Percentiles rank a stretch among this genome's conserved stretches.
Conservation (phyloP, 2,888 invertebrate genomes). For the Octodonta nipae region DNA sequence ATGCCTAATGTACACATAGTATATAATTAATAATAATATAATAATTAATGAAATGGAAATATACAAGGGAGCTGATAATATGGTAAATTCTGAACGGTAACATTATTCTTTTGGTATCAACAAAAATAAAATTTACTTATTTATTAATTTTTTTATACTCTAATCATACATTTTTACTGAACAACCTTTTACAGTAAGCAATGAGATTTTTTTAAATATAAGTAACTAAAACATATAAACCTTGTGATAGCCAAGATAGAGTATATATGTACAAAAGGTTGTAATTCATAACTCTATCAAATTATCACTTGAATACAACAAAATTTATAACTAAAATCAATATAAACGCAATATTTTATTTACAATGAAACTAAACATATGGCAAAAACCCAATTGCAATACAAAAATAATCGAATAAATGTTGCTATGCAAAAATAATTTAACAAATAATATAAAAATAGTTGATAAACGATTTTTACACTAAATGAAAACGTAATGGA, state of each 20-base stretch:
- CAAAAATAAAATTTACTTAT: conserved; percentile 9
- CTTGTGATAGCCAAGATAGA: conserved; percentile 5
- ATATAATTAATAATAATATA: conserved; percentile 22
- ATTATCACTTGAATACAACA: no score
- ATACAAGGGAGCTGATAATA: conserved; percentile 16
- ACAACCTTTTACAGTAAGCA: conserved; percentile 6
- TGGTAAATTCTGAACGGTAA: conserved; percentile 28
- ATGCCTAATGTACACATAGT: conserved; percentile 32
- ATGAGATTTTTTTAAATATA: conserved; percentile 4
- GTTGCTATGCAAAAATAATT: conserved; percentile 6
- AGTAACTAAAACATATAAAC: conserved; percentile 7
- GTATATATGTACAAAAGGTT: no score
- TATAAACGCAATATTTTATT: no score
- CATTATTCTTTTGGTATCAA: conserved; percentile 27
- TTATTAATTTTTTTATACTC: background rate
- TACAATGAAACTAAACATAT: conserved; percentile 7
- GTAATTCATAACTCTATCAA: no score
- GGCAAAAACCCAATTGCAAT: conserved; percentile 8
- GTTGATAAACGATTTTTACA: conserved; percentile 12
- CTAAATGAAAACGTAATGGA: conserved; percentile 4
- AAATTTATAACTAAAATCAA: no score
- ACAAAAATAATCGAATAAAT: conserved; percentile 7
- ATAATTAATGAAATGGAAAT: conserved; percentile 20
- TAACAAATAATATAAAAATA: conserved; percentile 12
- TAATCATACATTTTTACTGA: conserved; percentile 3